Percentiles rank a stretch among this genome's conserved stretches.
Evolutionary conservation across 2,888 invertebrate genomes (phyloP).

Genomic region (Gortyna flavago): DNA sequence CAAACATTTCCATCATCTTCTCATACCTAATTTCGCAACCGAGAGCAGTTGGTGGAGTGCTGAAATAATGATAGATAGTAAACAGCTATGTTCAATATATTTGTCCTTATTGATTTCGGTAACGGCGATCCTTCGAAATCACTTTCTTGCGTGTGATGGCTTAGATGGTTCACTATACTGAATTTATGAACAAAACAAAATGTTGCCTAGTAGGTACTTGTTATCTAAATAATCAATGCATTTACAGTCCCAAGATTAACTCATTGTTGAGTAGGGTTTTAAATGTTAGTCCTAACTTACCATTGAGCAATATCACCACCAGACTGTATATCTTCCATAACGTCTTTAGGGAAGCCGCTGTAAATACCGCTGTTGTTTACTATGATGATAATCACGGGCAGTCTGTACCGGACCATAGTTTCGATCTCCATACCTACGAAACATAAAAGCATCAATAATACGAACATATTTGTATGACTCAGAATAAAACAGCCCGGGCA

Average conservation of each 20-base stretch:
- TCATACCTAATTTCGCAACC: constrained; percentile 96
- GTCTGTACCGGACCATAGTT: constrained; percentile 97
- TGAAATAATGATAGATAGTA: constrained; percentile 74
- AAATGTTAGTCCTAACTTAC: constrained; percentile 87
- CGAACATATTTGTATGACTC: constrained; percentile 34
- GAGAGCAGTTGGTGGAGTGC: constrained; percentile 96
- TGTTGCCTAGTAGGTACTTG: not conserved
- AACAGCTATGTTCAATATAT: not conserved
- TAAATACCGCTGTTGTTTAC: constrained; percentile 99
- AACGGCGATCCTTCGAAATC: not conserved
- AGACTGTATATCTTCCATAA: constrained; percentile 92
- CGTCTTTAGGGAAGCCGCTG: constrained; percentile 94
- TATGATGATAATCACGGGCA: constrained; percentile 97
- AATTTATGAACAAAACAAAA: not conserved
- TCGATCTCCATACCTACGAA: constrained; percentile 97
- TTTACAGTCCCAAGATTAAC: not conserved
- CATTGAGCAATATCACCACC: constrained; percentile 93
- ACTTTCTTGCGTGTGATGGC: not conserved
- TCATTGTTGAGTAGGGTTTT: not conserved
- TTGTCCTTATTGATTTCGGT: not conserved
- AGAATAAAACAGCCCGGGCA: constrained; percentile 16
- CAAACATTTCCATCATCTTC: constrained; percentile 96
- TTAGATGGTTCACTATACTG: not conserved
- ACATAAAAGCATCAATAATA: constrained; percentile 23
- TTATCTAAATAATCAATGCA: not conserved